Conservation (phyloP, 2,888 invertebrate species). For the Drosophila anceps region DNA sequence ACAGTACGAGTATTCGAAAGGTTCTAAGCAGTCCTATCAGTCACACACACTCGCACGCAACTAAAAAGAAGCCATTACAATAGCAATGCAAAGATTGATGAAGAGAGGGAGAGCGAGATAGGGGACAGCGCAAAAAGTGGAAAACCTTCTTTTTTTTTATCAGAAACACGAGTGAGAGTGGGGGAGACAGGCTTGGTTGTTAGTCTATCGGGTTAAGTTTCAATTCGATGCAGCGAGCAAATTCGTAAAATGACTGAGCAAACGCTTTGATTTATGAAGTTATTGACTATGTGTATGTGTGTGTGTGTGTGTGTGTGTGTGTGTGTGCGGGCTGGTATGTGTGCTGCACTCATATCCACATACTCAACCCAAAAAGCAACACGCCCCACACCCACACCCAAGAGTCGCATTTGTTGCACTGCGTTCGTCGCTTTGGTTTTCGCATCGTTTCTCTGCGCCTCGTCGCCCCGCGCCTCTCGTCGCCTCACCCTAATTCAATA, state of each 20-base stretch:
- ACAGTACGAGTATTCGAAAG: no score
- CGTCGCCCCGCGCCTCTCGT: background rate
- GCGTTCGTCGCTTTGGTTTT: constrained; percentile 29
- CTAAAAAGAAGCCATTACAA: constrained; percentile 27
- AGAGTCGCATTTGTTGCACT: constrained; percentile 68
- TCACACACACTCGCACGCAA: constrained; percentile 11
- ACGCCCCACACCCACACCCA: constrained; percentile 31
- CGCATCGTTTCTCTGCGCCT: constrained; percentile 7
- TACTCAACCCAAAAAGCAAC: constrained; percentile 4
- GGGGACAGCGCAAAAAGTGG: background rate
- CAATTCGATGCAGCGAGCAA: constrained; percentile 71
- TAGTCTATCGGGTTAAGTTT: constrained; percentile 48
- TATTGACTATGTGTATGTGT: constrained; percentile 53
- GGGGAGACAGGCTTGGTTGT: constrained; percentile 1
- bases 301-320: constrained; percentile 14
- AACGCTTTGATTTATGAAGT: constrained; percentile 81
- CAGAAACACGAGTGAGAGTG: background rate
- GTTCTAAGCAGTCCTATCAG: background rate
- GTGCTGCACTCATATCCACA: constrained; percentile 38
- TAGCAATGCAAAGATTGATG: constrained; percentile 11
- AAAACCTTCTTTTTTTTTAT: background rate
- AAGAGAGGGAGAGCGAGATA: background rate
- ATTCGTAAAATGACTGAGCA: constrained; percentile 80
- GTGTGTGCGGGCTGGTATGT: constrained; percentile 10
- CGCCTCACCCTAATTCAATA: constrained; percentile 71